These are phyloP conservation scores for Lipophrys pholis DNA, from an alignment of 2,113 vertebrate species.

Conservation along the genomic window DNA sequence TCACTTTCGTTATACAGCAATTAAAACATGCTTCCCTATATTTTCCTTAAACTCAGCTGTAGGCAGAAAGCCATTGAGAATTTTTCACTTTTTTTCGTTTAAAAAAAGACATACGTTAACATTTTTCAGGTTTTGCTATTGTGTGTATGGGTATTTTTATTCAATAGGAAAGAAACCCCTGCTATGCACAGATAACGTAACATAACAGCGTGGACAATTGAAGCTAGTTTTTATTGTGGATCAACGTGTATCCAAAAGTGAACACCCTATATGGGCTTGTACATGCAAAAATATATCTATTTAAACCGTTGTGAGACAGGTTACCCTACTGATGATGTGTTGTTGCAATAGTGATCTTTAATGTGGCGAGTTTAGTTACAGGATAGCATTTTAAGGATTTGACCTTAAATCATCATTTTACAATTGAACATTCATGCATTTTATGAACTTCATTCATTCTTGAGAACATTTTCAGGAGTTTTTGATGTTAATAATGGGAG, in stretches of 20 bases:
- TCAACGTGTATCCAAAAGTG: neutral
- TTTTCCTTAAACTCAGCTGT: neutral
- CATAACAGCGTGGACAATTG: constrained; percentile 8
- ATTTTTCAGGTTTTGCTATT: too few relatives aligned
- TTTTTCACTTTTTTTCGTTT: too few relatives aligned
- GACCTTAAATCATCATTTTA: neutral
- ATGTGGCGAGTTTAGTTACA: neutral
- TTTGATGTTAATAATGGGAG: too few relatives aligned
- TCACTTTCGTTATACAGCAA: neutral
- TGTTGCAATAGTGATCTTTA: neutral
- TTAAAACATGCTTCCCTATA: too few relatives aligned
- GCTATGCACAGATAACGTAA: constrained; percentile 41
- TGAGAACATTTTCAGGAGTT: too few relatives aligned
- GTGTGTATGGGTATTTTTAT: neutral
- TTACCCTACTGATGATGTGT: too few relatives aligned
- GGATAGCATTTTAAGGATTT: neutral
- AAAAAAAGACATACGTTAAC: too few relatives aligned
- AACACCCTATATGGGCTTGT: neutral
- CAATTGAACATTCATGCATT: too few relatives aligned
- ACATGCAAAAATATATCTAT: neutral
- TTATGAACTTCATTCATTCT: too few relatives aligned
- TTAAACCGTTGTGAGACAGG: too few relatives aligned
- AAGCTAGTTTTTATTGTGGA: constrained; percentile 20
- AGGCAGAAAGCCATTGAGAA: neutral
- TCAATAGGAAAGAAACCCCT: constrained; percentile 19